Base-by-base conservation (phyloP, 2,113 vertebrate genomes). In the Salvelinus alpinus region DNA sequence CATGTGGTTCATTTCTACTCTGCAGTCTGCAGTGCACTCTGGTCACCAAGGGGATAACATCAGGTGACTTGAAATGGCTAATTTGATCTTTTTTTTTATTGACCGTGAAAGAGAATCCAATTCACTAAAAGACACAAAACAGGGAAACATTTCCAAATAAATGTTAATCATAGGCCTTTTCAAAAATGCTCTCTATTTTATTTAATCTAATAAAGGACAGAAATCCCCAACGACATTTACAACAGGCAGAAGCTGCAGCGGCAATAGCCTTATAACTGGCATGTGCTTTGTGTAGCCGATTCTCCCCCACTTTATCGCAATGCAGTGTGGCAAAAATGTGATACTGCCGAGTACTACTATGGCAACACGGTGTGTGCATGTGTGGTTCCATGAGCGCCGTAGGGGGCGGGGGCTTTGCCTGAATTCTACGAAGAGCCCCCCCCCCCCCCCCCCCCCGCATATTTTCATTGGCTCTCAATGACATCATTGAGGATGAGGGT, bases 391-490 rank as follows among this genome's bases (percentile, higher is more conserved):
- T 76, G 85, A 80, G 85, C 81, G 78, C 24, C n/a, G 57, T 34
- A 79, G 78, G 64, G 73, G 25, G 29, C 34, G 76, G 80, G 71
- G 89, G 91, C n/a, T 83, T 89, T 65, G 91, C 80, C 62, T 78
- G 74, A 76, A 84, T 73, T 79, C 82, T 69, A 77, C 80, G 77
- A 69, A 14, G 48, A 81, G 70, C 51, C 67, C 71, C 66, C 77
- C 72, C 25, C 24, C 24, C 24, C 24, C 24, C 24, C 1, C 31
- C 29, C 29, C 29, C 29, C 24, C 51, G 82, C 75, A 65, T 14
- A 31, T 74, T 85, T 80, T 88, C 78, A 94, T 94, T 94, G 93
- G 93, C 86, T 92, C 51, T 72, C 85, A 88, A 90, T 94, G 93
- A 94, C 93, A 94, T 94, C 93, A 94, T 74, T 88, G 87, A 27